Base-by-base conservation (phyloP, 1,140 invertebrate genomes). In the Megalopta genalis region DNA sequence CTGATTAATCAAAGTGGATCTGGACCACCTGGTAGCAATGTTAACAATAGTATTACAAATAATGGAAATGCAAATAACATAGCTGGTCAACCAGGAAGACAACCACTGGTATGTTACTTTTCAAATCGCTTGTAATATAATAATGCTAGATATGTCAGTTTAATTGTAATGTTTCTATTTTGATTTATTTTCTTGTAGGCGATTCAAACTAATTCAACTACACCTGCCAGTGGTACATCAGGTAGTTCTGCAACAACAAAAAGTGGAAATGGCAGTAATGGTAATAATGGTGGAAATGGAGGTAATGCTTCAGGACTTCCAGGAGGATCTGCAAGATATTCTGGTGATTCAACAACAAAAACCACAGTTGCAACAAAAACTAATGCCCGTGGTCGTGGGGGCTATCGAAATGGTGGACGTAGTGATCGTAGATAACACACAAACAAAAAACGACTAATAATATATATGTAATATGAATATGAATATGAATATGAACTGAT, bases 401-500 rank as follows among this genome's bases (percentile, higher is more conserved):
- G 87, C 12, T 94, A 94, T 77, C 92, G 93, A 71, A 94, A 93
- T 78, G 94, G 82, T 76, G 92, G 83, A 84, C 93, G 92, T 63
- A 90, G 84, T 39, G 93, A 93, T 32, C 90, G 94, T 46, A 94
- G 94, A 93, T 95, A 94, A 92, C 91, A 92, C 68, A 87, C 73
- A 63, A 83, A 79, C 71, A 86, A 81, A 18, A 81, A 81, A 10
- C 70, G 62, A 7, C 27, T 83, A 21, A 86, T 82, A 37, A 80
- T 86, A 85, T 77, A 76, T 39, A 68, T 80, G 59, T 82, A 72
- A 81, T 60, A 81, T 72, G 70, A 62, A 60, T 66, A 73, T 68
- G 32, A 39, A n/a, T n/a, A n/a, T n/a, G n/a, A n/a, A n/a, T n/a
- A n/a, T n/a, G n/a, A 68, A 73, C 39, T 46, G 49, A 73, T 71